A percentile compares a stretch with the other conserved stretches of the same genome.
Evolutionary conservation across 2,797 vertebrate genomes (phyloP).

Genomic region (Rhabdophis nuchalis): DNA sequence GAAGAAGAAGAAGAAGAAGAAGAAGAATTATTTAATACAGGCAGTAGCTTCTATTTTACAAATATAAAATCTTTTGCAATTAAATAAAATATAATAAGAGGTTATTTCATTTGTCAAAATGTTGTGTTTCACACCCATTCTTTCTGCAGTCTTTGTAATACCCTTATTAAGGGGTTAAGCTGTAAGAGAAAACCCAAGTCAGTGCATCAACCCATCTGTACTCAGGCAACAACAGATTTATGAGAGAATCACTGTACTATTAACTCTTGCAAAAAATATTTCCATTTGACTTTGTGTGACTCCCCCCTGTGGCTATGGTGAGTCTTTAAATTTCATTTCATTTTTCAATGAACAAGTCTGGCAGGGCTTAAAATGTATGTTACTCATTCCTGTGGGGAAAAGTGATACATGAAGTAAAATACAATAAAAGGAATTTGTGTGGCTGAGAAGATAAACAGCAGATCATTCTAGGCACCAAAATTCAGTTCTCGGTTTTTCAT

Average conservation of each 20-base stretch:
- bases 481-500: not conserved
- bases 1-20: not conserved
- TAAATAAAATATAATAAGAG: not conserved
- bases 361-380: slow-evolving; percentile 23
- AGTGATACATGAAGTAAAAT: not conserved
- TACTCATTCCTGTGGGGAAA: slow-evolving; percentile 5
- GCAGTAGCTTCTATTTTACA: not conserved
- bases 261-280: slow-evolving; percentile 42
- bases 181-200: slow-evolving; percentile 27
- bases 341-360: slow-evolving; percentile 44
- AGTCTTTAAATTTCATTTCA: slow-evolving; percentile 46
- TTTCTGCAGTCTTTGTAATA: slow-evolving; percentile 1
- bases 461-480: not conserved
- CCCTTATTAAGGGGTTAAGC: not conserved
- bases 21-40: not conserved
- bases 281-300: slow-evolving; percentile 27
- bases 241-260: slow-evolving; percentile 29
- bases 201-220: slow-evolving; percentile 34
- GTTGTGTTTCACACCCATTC: not conserved
- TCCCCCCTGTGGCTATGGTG: slow-evolving; percentile 31
- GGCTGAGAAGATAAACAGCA: not conserved
- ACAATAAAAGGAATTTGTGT: slow-evolving; percentile 10
- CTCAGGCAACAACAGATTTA: slow-evolving; percentile 38
- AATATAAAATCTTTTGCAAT: not conserved
- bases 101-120: not conserved